Evolutionary conservation across 2,888 invertebrate genomes (phyloP), one percentile per base, ranked within the genome.

Genomic region (Volucella inflata): DNA sequence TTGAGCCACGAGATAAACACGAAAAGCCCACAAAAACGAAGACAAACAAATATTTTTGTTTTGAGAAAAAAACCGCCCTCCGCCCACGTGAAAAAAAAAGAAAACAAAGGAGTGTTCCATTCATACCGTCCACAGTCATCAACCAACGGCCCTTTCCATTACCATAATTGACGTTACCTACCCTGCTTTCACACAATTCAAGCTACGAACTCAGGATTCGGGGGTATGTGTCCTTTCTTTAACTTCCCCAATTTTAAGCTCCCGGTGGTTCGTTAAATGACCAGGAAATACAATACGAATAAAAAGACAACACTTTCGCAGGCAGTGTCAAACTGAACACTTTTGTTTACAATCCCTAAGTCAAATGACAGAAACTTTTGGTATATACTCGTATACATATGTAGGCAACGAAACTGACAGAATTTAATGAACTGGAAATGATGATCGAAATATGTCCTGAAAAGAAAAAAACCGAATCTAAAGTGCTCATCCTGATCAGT

Each of bases 101-200:
- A 46, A 30, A 70, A 76, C 59, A 51, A 46, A 53, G 71, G 81
- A 76, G 76, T 71, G 81, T 46, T 76, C 46, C 38, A 51, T 59
- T 42, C 55, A 42, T 8, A 30, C 48, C 48, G 36, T 62, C 30
- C 55, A 42, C 30, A 48, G 68, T 62, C 68, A 57, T 65, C 65
- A 64, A 60, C 71, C 65, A n/a, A 17, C 50, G 16, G 14, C 71
- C 71, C 60, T 48, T 55, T 78, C 76, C 81, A 82, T 82, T 82
- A 82, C 40, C 70, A 77, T 82, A 82, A 82, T 82, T 82, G 71
- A 60, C 30, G 46, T 65, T 77, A 77, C 81, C 77, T 82, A 70
- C 12, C 17, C 40, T 1, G 17, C 55, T 11, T 44, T 40, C 60
- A 14, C 51, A 21, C 59, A 51, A 36, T 44, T 46, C 30, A 2